A percentile compares a stretch with the other conserved stretches of the same genome.
Conservation (phyloP, 2,888 invertebrate genomes). For the Netelia virgata region DNA sequence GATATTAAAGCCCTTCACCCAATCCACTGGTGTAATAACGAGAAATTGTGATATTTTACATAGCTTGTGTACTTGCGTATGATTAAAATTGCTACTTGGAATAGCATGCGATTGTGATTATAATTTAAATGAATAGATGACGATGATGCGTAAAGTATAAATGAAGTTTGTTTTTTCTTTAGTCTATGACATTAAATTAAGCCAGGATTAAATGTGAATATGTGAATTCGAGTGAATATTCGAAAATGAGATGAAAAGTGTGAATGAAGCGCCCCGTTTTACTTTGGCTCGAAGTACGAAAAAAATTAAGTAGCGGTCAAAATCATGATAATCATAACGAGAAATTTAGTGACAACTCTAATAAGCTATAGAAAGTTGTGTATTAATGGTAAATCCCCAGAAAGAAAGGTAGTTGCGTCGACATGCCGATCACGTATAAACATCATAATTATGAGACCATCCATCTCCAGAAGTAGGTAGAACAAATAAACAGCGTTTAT, state of each 20-base stretch:
- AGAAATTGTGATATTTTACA: slow-evolving; percentile 18
- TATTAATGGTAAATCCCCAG: slow-evolving; percentile 59
- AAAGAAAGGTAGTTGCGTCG: slow-evolving; percentile 72
- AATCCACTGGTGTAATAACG: slow-evolving; percentile 24
- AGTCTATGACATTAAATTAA: not conserved
- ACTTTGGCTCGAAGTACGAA: not conserved
- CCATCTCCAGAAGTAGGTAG: slow-evolving; percentile 76
- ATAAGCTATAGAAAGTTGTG: slow-evolving; percentile 43
- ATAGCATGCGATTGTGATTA: not conserved
- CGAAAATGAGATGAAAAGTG: slow-evolving; percentile 6
- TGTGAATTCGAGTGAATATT: not conserved
- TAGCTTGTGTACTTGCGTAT: not conserved
- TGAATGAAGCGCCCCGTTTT: slow-evolving; percentile 1
- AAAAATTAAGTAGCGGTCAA: slow-evolving; percentile 26
- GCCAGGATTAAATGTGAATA: not conserved
- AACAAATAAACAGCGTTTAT: slow-evolving; percentile 78
- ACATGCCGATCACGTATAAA: slow-evolving; percentile 82
- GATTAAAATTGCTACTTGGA: slow-evolving; percentile 21
- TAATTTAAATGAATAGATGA: slow-evolving; percentile 20
- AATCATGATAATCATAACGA: slow-evolving; percentile 7
- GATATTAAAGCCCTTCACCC: slow-evolving; percentile 61
- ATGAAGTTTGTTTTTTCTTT: slow-evolving; percentile 5
- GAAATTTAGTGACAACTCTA: slow-evolving; percentile 25
- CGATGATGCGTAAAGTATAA: slow-evolving; percentile 4
- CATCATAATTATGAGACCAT: slow-evolving; percentile 79